These are phyloP conservation scores for Cybosia mesomella DNA, from an alignment of 2,888 invertebrate species.

Conservation along the genomic window DNA sequence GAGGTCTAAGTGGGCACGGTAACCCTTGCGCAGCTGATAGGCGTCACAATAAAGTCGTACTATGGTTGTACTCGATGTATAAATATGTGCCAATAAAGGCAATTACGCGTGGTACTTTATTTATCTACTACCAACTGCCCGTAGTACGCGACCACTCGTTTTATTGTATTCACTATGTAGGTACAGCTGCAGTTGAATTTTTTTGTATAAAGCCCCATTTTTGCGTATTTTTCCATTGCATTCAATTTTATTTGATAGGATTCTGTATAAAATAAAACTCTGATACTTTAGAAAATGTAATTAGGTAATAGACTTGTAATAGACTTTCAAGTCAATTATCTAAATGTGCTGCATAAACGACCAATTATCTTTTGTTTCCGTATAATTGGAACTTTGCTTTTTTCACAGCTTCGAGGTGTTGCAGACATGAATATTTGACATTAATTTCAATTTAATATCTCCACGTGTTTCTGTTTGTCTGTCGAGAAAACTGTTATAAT, in stretches of 20 bases:
- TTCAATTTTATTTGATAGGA: too few relatives aligned
- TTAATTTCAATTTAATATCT: too few relatives aligned
- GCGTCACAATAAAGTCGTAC: slow-evolving; percentile 29
- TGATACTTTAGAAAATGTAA: too few relatives aligned
- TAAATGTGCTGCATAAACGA: too few relatives aligned
- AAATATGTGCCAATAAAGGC: slow-evolving; percentile 35
- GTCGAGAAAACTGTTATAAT: too few relatives aligned
- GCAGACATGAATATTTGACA: too few relatives aligned
- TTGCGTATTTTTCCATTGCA: not conserved
- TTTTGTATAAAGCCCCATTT: not conserved
- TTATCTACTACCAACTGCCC: slow-evolving; percentile 43
- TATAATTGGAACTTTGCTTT: too few relatives aligned
- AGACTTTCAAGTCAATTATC: too few relatives aligned
- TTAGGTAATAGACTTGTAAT: too few relatives aligned
- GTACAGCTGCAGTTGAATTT: slow-evolving; percentile 8
- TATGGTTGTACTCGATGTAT: slow-evolving; percentile 37
- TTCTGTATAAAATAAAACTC: too few relatives aligned
- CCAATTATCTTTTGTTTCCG: too few relatives aligned
- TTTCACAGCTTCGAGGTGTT: not conserved
- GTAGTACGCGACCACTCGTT: slow-evolving; percentile 18
- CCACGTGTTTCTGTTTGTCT: too few relatives aligned
- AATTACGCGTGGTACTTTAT: slow-evolving; percentile 44
- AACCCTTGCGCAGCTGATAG: slow-evolving; percentile 25
- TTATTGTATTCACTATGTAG: slow-evolving; percentile 25
- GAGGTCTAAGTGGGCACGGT: slow-evolving; percentile 24